Evolutionary conservation across 2,888 invertebrate genomes (phyloP), one percentile per base, ranked within the genome.

Genomic region (Drosophila leonis): DNA sequence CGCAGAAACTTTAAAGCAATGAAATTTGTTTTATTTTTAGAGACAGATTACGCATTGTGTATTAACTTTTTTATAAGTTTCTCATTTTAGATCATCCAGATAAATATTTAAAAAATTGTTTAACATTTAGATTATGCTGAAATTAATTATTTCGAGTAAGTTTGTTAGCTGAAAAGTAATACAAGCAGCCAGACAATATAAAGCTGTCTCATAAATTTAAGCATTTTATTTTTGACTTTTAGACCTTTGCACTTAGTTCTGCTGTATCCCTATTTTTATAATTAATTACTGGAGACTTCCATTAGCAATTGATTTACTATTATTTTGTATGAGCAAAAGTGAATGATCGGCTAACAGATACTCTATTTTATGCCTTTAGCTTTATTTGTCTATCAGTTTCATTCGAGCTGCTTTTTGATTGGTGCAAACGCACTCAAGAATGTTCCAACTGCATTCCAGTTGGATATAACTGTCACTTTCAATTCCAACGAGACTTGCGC

Each of bases 131-230:
- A 24, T 24, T 3, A 24, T 24, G 24, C 24, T n/a, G 12, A 29
- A 12, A 35, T 56, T 1, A 46, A 33, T 20, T 65, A 20, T 29
- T 48, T 13, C 13, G 51, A 48, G 20, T 10, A 18, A 24, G 31
- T 20, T 64, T 27, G 20, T 6, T 8, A 24, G 10, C n/a, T 61
- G 27, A n/a, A 62, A 46, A 54, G 24, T 60, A 13, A 35, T 29
- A 29, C 27, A n/a, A 56, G 29, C 46, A 61, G 46, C 37, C 29
- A 37, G 33, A 18, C 29, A 42, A 15, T 15, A 37, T 29, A 35
- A 10, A 48, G 33, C 51, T 76, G 72, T 51, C 63, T 10, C 39
- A 60, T 64, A 60, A 76, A 75, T 24, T 29, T 54, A 18, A 52
- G 44, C 29, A 41, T n/a, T 18, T 54, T 29, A 55, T 55, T 55